A percentile compares a stretch with the other conserved stretches of the same genome.
Evolutionary conservation across 2,113 vertebrate species (phyloP).

Genomic region (Phalacrocorax carbo): DNA sequence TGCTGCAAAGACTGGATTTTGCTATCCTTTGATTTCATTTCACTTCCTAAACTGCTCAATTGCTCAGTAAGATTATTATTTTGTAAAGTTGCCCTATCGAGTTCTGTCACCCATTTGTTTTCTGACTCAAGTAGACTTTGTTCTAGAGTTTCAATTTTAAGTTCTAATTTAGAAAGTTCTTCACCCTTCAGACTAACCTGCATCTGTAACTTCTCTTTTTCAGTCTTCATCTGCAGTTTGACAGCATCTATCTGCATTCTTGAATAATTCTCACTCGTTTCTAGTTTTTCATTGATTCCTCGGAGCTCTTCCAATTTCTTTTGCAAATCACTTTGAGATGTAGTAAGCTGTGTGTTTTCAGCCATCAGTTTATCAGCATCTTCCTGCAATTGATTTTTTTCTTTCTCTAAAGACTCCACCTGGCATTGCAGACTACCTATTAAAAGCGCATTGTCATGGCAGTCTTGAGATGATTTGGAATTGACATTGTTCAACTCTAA

Average conservation of each 20-base stretch:
- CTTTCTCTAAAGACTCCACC: slow-evolving; percentile 57
- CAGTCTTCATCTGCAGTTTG: slow-evolving; percentile 64
- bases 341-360: slow-evolving; percentile 74
- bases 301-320: slow-evolving; percentile 67
- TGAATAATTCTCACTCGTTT: slow-evolving; percentile 67
- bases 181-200: slow-evolving; percentile 87
- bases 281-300: slow-evolving; percentile 71
- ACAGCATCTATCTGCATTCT: slow-evolving; percentile 66
- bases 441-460: not conserved
- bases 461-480: slow-evolving; percentile 72
- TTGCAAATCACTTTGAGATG: slow-evolving; percentile 37
- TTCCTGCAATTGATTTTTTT: slow-evolving; percentile 70
- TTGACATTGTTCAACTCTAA: slow-evolving; percentile 71
- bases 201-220: slow-evolving; percentile 80
- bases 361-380: slow-evolving; percentile 60
- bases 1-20: slow-evolving; percentile 78
- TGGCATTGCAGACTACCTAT: slow-evolving; percentile 62
- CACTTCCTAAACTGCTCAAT: slow-evolving; percentile 71
- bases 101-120: slow-evolving; percentile 79
- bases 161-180: slow-evolving; percentile 75
- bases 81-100: slow-evolving; percentile 76
- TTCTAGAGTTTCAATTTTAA: slow-evolving; percentile 76
- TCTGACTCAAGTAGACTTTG: slow-evolving; percentile 81
- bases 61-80: slow-evolving; percentile 75
- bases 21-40: slow-evolving; percentile 78